Percentiles rank a stretch among this genome's conserved stretches.
phyloP scores from a whole-genome alignment of 2,113 vertebrate genomes.

The Thamnaconus septentrionalis region DNA sequence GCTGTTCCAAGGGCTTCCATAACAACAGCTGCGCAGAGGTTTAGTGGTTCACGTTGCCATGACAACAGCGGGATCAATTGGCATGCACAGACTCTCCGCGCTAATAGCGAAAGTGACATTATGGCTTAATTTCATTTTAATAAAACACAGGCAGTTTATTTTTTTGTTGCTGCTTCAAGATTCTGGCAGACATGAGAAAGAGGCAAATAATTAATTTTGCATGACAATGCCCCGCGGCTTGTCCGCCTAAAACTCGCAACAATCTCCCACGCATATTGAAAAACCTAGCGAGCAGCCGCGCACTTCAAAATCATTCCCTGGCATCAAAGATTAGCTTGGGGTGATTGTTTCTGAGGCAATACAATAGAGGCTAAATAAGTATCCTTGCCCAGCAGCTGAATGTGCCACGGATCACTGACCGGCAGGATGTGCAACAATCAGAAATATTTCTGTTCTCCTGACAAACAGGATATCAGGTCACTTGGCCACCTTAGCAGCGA shows the following conservation, averaged over 20 bases:
- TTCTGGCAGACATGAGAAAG: constrained; percentile 53
- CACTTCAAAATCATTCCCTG: constrained; percentile 34
- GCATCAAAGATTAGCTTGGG: constrained; percentile 20
- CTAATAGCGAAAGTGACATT: constrained; percentile 78
- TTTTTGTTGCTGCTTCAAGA: constrained; percentile 39
- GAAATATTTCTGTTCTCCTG: constrained; percentile 56
- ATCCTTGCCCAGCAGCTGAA: constrained; percentile 50
- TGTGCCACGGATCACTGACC: constrained; percentile 61
- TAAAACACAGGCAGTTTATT: constrained; percentile 64
- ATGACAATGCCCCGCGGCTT: constrained; percentile 43
- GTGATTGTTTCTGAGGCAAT: constrained; percentile 34
- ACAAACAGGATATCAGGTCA: constrained; percentile 70
- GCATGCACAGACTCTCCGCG: constrained; percentile 68
- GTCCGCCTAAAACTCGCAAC: constrained; percentile 25
- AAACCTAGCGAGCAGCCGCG: constrained; percentile 28
- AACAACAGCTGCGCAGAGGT: constrained; percentile 80
- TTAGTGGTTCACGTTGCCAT: constrained; percentile 79
- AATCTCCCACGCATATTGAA: constrained; percentile 45
- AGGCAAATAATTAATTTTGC: constrained; percentile 65
- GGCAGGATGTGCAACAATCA: constrained; percentile 71
- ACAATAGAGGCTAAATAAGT: constrained; percentile 59
- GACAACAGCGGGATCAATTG: constrained; percentile 78
- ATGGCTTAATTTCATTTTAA: constrained; percentile 73
- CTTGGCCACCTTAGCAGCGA: constrained; percentile 44
- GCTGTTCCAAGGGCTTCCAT: constrained; percentile 78